phyloP scores from a whole-genome alignment of 2,797 vertebrate species.

The Lepilemur septentrionalis region DNA sequence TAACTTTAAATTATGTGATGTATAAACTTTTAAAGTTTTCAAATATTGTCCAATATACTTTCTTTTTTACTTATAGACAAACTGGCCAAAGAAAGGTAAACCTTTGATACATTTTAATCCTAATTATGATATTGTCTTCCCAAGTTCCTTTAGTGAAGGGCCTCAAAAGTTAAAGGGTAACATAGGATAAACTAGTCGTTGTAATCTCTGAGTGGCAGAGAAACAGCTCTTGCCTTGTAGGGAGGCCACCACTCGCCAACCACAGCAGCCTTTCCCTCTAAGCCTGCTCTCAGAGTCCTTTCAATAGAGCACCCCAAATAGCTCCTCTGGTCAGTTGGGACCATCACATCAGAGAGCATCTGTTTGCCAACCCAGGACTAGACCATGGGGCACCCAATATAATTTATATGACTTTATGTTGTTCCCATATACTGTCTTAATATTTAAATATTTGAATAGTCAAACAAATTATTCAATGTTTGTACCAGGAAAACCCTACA shows the following conservation, averaged over 20 bases:
- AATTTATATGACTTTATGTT: background rate
- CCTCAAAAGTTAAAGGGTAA: background rate
- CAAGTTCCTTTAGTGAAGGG: background rate
- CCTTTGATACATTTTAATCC: background rate
- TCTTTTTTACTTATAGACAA: background rate
- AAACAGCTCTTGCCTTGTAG: background rate
- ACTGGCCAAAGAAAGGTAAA: background rate
- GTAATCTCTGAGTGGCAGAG: background rate
- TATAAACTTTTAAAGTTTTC: background rate
- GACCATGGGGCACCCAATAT: background rate
- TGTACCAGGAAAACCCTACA: background rate
- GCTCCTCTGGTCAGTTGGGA: background rate
- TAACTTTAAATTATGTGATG: slow-evolving; percentile 10
- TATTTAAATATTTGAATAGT: background rate
- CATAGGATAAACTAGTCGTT: background rate
- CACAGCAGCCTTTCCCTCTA: background rate
- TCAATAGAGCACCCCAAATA: background rate
- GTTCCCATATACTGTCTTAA: background rate
- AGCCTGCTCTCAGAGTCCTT: background rate
- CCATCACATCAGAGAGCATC: background rate
- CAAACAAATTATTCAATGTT: background rate
- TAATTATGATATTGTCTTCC: background rate
- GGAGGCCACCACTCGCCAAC: no score
- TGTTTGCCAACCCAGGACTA: background rate
- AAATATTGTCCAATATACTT: background rate